These are phyloP conservation scores for Sminthopsis crassicaudata DNA, from an alignment of 2,113 vertebrate species.

Conservation along the genomic window DNA sequence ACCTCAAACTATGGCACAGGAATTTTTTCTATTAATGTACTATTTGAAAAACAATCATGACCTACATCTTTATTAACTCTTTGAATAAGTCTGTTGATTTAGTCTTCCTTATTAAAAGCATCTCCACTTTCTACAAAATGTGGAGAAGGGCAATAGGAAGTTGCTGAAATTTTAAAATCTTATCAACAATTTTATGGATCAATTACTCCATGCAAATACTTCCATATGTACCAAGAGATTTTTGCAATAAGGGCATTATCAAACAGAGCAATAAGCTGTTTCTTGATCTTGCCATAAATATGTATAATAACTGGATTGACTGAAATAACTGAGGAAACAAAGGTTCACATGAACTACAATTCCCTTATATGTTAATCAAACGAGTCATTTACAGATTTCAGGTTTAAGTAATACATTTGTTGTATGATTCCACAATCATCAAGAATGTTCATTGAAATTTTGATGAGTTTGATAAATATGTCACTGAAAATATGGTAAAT, in stretches of 20 bases:
- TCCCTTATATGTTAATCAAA: not conserved
- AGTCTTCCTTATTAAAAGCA: not conserved
- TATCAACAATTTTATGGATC: not conserved
- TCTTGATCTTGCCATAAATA: not conserved
- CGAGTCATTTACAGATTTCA: not conserved
- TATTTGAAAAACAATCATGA: not conserved
- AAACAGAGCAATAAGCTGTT: not conserved
- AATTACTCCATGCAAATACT: not conserved
- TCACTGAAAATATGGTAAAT: not conserved
- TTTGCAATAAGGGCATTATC: not conserved
- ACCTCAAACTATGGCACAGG: not conserved
- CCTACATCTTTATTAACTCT: not conserved
- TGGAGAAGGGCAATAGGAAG: not conserved
- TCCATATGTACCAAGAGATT: not conserved
- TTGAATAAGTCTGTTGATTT: not conserved
- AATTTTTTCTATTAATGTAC: not conserved
- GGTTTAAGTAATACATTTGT: not conserved
- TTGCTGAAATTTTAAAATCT: not conserved
- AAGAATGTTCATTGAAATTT: not conserved
- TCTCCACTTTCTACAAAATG: not conserved
- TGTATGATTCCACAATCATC: not conserved
- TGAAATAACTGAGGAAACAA: not conserved
- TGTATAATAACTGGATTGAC: not conserved
- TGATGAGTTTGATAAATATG: not conserved
- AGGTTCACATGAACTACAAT: not conserved